Base-by-base conservation (phyloP, 2,888 invertebrate genomes). In the Bugulina stolonifera region DNA sequence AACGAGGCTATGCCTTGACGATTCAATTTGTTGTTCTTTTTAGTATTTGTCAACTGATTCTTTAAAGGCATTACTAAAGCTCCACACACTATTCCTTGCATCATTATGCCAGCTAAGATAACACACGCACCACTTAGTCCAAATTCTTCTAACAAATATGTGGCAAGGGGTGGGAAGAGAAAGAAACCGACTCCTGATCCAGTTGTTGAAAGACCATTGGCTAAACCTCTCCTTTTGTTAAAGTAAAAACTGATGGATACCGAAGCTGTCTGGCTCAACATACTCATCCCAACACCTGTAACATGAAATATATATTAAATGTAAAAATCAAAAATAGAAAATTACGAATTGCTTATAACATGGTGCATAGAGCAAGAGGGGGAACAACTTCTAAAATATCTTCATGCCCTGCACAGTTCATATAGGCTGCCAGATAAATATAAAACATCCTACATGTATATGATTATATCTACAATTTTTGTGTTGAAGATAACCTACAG, bases 211-310 rank as follows among this genome's bases (percentile, higher is more conserved):
- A 64, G 2, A 18, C 64, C 64, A 32, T 64, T 64, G 18, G 64
- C 64, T 64, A 64, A 64, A 2, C 64, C 64, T 32, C 64, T 27
- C 14, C 32, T 22, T n/a, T 64, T 64, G 64, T 64, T 34, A n/a
- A 64, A 64, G 27, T 64, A 64, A n/a, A 64, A 64, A 27, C 64
- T 64, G n/a, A 64, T 64, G n/a, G 64, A 25, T 2, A 64, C 32
- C 25, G 64, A 22, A 32, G 64, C 64, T 64, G 64, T 64, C 32
- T 64, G 64, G 32, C 64, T 64, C 29, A 64, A 32, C 64, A 64
- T 64, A 32, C 64, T 64, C 64, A 64, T 64, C 5, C 64, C 64
- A 27, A 64, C 27, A 34, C 64, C 64, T 64, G 34, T 2, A 64
- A 64, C 14, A 64, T 2, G 5, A 25, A 57, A 3, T 5, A 57